Percentiles rank a stretch among this genome's conserved stretches.
Conservation (phyloP, 2,888 invertebrate species). For the Kuschelorhynchus macadamiae region DNA sequence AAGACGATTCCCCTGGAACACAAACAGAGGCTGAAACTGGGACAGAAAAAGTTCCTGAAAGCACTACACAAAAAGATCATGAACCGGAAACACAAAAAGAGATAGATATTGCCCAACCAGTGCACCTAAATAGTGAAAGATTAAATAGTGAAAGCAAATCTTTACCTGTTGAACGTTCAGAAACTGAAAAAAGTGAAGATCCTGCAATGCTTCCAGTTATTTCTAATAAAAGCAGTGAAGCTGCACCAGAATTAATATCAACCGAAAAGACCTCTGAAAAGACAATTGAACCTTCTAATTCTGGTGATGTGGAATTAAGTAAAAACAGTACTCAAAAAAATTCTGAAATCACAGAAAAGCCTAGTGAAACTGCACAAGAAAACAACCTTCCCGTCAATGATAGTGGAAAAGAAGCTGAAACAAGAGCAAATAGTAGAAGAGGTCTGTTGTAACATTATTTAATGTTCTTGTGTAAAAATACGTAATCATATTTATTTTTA, state of each 20-base stretch:
- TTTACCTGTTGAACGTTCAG: background rate
- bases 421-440: conserved; percentile 23
- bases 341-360: no score
- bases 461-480: background rate
- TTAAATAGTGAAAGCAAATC: conserved; percentile 2
- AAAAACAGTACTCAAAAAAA: conserved; percentile 9
- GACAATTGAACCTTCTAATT: conserved; percentile 28
- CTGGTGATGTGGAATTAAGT: conserved; percentile 38
- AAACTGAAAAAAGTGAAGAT: background rate
- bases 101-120: background rate
- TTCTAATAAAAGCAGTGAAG: background rate
- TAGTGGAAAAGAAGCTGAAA: conserved; percentile 54
- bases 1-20: no score
- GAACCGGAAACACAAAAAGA: no score
- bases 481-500: conserved; percentile 10
- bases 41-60: background rate
- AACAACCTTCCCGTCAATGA: conserved; percentile 55
- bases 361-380: conserved; percentile 55
- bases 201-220: background rate
- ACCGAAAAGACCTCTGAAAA: conserved; percentile 25
- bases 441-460: conserved; percentile 8
- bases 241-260: background rate
- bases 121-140: background rate
- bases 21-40: no score
- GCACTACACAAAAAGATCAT: no score